Percentiles rank a stretch among this genome's conserved stretches.
phyloP scores from a whole-genome alignment of 2,113 vertebrate species.

The Regulus satrapa region DNA sequence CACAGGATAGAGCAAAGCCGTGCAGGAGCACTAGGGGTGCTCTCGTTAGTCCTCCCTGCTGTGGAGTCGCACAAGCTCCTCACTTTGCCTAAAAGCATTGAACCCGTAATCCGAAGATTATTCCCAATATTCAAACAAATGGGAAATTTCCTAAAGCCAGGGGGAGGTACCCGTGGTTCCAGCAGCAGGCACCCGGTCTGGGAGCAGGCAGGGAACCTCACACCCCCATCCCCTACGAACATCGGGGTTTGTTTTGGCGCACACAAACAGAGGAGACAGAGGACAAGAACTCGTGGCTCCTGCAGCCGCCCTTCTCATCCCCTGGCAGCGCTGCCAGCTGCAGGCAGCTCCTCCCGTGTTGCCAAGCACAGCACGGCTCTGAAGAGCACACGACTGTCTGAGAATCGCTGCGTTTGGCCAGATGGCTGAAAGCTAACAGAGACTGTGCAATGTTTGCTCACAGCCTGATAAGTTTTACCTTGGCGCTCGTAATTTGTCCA shows the following conservation, averaged over 20 bases:
- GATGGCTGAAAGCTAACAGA: not conserved
- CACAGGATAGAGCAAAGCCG: not conserved
- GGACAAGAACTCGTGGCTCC: not conserved
- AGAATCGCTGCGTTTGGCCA: not conserved
- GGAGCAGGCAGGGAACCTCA: not conserved
- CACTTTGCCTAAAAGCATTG: not conserved
- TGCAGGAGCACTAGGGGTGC: not conserved
- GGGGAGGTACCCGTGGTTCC: not conserved
- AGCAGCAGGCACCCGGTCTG: not conserved
- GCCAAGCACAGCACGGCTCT: not conserved
- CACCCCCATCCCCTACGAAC: not conserved
- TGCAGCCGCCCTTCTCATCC: not conserved
- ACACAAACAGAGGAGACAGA: accelerated
- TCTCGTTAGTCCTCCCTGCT: not conserved
- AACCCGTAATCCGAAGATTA: not conserved
- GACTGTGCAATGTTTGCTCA: not conserved
- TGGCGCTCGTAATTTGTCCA: not conserved
- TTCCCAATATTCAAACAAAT: not conserved
- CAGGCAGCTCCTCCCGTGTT: not conserved
- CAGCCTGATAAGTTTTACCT: not conserved
- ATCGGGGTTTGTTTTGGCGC: not conserved
- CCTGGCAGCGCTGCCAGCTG: not conserved
- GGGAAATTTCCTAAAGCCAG: not conserved
- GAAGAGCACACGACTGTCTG: not conserved
- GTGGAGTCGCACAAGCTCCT: not conserved